Conservation (phyloP, 2,113 vertebrate genomes). For the Pomatorhinus ruficollis region DNA sequence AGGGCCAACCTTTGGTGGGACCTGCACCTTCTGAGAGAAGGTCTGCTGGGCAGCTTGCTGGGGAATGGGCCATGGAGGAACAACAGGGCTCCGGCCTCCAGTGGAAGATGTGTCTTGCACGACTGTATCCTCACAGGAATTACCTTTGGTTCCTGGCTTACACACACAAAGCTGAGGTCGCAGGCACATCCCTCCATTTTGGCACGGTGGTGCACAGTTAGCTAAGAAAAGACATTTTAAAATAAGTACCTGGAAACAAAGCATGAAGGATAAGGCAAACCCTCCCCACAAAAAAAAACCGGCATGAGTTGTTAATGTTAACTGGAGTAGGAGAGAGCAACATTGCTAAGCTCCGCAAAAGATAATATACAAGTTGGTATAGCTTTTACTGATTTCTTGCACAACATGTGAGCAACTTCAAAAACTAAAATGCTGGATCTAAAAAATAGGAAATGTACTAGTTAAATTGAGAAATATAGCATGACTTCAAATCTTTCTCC, state of each 20-base stretch:
- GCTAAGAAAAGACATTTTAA: conserved; percentile 77
- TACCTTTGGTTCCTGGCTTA: conserved; percentile 91
- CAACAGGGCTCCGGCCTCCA: conserved; percentile 68
- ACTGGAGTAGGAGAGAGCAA: background rate
- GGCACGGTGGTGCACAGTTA: conserved; percentile 91
- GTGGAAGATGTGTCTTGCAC: conserved; percentile 73
- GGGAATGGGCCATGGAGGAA: conserved; percentile 70
- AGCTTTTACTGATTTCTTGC: background rate
- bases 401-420: background rate
- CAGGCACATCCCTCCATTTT: conserved; percentile 96
- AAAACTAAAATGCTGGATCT: background rate
- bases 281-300: background rate
- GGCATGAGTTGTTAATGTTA: background rate
- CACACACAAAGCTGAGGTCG: conserved; percentile 94
- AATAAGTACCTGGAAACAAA: background rate
- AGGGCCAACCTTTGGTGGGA: conserved; percentile 80
- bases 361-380: background rate
- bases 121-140: conserved; percentile 83
- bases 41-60: conserved; percentile 76
- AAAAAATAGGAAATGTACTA: background rate
- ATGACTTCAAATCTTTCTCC: background rate
- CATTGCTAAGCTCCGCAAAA: background rate
- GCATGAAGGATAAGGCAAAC: background rate
- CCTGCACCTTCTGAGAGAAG: conserved; percentile 81
- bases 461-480: background rate